phyloP scores from a whole-genome alignment of 2,113 vertebrate species.

The Gymnorhina tibicen region DNA sequence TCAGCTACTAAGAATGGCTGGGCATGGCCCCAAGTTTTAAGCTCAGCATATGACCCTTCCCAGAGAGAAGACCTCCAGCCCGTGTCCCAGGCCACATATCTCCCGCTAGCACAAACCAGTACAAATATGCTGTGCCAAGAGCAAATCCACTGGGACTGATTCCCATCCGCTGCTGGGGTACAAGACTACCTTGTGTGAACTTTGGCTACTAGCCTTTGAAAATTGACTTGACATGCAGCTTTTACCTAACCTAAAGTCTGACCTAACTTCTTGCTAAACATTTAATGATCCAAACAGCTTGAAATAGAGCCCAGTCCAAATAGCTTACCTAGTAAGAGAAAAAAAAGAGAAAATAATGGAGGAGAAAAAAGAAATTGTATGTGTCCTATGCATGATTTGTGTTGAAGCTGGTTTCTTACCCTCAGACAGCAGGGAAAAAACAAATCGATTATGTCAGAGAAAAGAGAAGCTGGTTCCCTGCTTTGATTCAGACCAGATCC shows the following conservation, averaged over 20 bases:
- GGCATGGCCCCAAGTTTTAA: conserved; percentile 9
- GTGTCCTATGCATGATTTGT: neutral
- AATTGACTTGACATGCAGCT: neutral
- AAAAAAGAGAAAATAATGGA: neutral
- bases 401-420: neutral
- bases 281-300: neutral
- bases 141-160: neutral
- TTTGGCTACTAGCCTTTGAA: conserved; percentile 9
- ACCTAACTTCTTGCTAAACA: neutral
- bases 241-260: neutral
- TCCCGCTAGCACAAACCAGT: neutral
- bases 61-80: conserved; percentile 31
- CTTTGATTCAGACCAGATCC: neutral
- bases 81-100: conserved; percentile 16
- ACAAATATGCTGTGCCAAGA: neutral
- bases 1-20: conserved; percentile 45
- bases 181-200: neutral
- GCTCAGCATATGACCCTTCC: conserved; percentile 23
- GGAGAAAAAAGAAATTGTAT: neutral
- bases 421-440: neutral
- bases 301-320: neutral
- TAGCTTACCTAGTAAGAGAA: neutral
- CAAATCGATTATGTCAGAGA: neutral
- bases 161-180: neutral
- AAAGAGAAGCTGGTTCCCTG: neutral